A percentile compares a stretch with the other conserved stretches of the same genome.
These are phyloP conservation scores for Tympanoctomys barrerae DNA, from an alignment of 2,797 vertebrate genomes.

Conservation along the genomic window DNA sequence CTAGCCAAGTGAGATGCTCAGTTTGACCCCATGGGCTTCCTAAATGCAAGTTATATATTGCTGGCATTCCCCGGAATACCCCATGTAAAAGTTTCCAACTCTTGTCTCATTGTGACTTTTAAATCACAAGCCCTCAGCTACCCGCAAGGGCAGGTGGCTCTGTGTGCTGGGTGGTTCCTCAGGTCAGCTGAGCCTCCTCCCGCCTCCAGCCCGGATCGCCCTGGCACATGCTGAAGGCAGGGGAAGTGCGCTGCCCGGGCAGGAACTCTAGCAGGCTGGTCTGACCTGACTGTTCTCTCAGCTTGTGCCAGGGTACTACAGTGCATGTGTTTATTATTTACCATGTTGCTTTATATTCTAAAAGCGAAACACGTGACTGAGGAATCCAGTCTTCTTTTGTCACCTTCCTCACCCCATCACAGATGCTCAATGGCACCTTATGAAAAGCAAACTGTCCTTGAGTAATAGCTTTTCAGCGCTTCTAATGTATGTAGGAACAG, in stretches of 20 bases:
- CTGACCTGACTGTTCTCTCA: background rate
- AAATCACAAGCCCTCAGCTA: background rate
- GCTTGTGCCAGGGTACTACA: background rate
- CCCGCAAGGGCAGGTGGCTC: background rate
- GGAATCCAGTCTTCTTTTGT: conserved; percentile 1
- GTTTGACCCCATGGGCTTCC: background rate
- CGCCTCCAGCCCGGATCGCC: background rate
- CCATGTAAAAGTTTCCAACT: background rate
- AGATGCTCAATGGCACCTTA: background rate
- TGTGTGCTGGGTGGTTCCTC: too few relatives aligned
- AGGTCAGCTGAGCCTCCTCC: background rate
- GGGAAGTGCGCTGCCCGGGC: rapidly evolving
- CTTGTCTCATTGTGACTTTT: background rate
- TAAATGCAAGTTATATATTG: background rate
- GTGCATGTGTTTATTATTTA: background rate
- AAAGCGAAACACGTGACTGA: background rate
- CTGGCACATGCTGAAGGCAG: background rate
- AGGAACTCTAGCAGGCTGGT: background rate
- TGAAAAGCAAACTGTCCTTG: background rate
- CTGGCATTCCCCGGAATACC: background rate
- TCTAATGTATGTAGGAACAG: background rate
- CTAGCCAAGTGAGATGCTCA: background rate
- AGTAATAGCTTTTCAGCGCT: background rate
- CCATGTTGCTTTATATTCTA: conserved; percentile 5
- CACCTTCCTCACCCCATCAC: background rate